Base-by-base conservation (phyloP, 2,888 invertebrate species). In the Trimorus sp. region DNA sequence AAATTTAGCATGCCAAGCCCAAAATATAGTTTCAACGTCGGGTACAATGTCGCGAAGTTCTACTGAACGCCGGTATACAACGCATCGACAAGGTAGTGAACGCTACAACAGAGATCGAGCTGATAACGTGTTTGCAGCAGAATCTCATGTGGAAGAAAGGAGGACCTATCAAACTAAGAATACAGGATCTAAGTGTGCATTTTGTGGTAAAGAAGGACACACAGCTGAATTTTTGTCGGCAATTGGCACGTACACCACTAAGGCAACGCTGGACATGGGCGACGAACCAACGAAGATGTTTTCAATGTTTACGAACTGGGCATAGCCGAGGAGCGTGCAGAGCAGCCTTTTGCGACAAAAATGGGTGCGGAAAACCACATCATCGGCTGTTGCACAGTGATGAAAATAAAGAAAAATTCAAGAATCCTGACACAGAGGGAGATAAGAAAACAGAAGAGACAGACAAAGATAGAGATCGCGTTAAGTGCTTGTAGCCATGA, bases 271-370 rank as follows among this genome's bases (percentile, higher is more conserved):
- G 70, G 60, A 40, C 49, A 8, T 60, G 70, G 70, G 59, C 12
- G 1, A 15, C 14, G 12, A 40, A 38, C 1, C 48, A 51, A 12
- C 14, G 36, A n/a, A 14, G 59, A 4, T 70, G 70, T 15, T 70
- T 59, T 40, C 70, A 53, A 8, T 68, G 56, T 40, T 42, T 68
- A n/a, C 37, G 38, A 70, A 49, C 38, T 11, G 70, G 60, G 6
- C 70, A 70, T 15, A 16, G 7, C 38, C n/a, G 59, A 36, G 11
- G 49, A 51, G 38, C 5, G 3, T 59, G 59, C n/a, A n/a, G n/a
- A n/a, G n/a, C n/a, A n/a, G n/a, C 15, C 11, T 40, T 40, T 16
- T 53, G 53, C 54, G 40, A 54, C 7, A 53, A 14, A 37, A 14
- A 53, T 40, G 54, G 66, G 15, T 66, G 66, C 38, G 42, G 42